Percentiles rank a stretch among this genome's conserved stretches.
Evolutionary conservation across 2,797 vertebrate species (phyloP).

Genomic region (Eulemur mongoz): DNA sequence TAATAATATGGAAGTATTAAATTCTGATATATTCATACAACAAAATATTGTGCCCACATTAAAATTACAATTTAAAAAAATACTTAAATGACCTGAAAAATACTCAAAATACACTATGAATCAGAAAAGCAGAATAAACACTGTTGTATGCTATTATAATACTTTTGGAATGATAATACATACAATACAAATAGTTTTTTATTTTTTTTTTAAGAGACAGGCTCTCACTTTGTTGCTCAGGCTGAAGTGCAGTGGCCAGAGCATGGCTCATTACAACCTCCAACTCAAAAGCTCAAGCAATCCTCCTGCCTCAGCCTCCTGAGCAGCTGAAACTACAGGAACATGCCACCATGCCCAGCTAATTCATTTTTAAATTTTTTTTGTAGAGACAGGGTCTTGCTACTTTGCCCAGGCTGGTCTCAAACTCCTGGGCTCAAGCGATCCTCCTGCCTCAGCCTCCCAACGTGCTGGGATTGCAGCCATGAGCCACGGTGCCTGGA

Average conservation of each 20-base stretch:
- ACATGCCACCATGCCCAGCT: background rate
- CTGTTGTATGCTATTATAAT: background rate
- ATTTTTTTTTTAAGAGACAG: background rate
- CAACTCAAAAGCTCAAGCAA: background rate
- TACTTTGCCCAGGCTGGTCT: background rate
- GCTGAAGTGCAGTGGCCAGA: background rate
- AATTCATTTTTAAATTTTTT: background rate
- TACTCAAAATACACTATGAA: background rate
- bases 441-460: background rate
- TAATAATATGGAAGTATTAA: background rate
- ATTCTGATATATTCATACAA: background rate
- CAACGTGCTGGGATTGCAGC: background rate
- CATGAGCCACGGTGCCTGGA: background rate
- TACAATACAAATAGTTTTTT: background rate
- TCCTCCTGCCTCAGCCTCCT: background rate
- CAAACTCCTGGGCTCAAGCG: background rate
- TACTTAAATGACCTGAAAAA: background rate
- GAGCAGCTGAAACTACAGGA: background rate
- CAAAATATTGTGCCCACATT: background rate
- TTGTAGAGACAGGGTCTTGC: background rate
- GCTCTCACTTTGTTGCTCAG: background rate
- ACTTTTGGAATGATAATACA: conserved; percentile 8
- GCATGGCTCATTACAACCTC: background rate
- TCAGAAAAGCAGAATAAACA: background rate
- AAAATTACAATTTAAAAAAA: conserved; percentile 53